phyloP scores from a whole-genome alignment of 1,140 invertebrate species.

The Caerostris extrusa region DNA sequence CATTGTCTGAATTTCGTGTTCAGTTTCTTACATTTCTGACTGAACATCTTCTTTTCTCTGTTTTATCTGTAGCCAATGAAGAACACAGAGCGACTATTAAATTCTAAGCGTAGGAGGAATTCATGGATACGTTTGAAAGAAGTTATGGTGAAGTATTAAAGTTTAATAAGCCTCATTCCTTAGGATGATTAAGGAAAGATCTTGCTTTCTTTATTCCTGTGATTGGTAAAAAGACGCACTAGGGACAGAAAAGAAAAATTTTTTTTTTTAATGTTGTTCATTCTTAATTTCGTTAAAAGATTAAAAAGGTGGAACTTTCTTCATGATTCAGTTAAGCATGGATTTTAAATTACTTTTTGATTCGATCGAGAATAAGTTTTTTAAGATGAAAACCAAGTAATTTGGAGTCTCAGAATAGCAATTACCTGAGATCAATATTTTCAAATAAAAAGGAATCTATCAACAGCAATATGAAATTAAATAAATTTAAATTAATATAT shows the following conservation, averaged over 20 bases:
- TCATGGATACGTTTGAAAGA: conserved; percentile 44
- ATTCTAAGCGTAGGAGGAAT: conserved; percentile 49
- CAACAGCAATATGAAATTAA: too few species aligned
- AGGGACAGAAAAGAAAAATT: neutral
- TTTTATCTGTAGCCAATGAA: conserved; percentile 57
- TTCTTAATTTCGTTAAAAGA: conserved; percentile 36
- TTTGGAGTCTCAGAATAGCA: neutral
- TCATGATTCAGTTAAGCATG: neutral
- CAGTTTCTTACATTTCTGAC: conserved; percentile 33
- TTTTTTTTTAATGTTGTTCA: conserved; percentile 39
- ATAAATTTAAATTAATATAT: too few species aligned
- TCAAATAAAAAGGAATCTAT: too few species aligned
- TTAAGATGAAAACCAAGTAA: neutral
- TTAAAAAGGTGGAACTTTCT: conserved; percentile 42
- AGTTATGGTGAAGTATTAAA: conserved; percentile 68
- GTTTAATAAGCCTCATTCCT: conserved; percentile 69
- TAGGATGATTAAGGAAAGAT: conserved; percentile 47
- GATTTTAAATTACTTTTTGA: conserved; percentile 12
- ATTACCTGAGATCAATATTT: too few species aligned
- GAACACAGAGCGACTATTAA: conserved; percentile 66
- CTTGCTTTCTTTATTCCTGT: neutral
- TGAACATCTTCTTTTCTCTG: conserved; percentile 38
- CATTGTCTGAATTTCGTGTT: conserved; percentile 60
- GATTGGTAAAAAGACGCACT: conserved; percentile 27
- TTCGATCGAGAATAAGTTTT: neutral